phyloP scores from a whole-genome alignment of 2,888 invertebrate genomes.

The Acrobasis suavella region DNA sequence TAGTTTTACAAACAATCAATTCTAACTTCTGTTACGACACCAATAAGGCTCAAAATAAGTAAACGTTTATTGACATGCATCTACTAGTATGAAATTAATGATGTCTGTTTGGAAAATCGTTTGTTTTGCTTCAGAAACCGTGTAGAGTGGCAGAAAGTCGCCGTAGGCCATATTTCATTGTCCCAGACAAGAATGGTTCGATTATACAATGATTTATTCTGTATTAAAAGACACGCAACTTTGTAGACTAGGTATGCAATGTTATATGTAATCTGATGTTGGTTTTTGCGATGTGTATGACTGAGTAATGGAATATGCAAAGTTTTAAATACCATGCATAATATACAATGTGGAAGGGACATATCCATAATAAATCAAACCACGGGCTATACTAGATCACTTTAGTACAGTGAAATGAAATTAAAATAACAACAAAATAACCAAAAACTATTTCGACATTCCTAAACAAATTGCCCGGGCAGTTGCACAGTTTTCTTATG shows the following conservation, averaged over 20 bases:
- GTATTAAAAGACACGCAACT: constrained; percentile 22
- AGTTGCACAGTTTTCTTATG: too few species aligned
- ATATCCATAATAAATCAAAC: too few species aligned
- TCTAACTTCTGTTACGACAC: constrained; percentile 35
- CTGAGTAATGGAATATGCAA: constrained; percentile 5
- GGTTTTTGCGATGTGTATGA: constrained; percentile 4
- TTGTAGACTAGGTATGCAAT: constrained; percentile 20
- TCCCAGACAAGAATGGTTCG: constrained; percentile 35
- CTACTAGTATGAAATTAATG: constrained; percentile 65
- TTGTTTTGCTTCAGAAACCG: constrained; percentile 61
- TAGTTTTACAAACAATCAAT: constrained; percentile 50
- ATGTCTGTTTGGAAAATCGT: constrained; percentile 64
- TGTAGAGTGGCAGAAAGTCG: constrained; percentile 49
- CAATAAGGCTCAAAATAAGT: constrained; percentile 39
- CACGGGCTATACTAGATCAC: too few species aligned
- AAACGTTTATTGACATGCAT: constrained; percentile 31
- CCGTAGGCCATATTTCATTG: constrained; percentile 46
- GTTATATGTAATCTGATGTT: constrained; percentile 17
- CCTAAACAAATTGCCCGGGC: too few species aligned
- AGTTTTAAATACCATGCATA: neutral
- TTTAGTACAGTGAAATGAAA: too few species aligned
- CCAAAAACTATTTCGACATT: too few species aligned
- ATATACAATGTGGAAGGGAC: too few species aligned
- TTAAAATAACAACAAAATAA: too few species aligned
- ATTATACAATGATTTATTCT: constrained; percentile 28